A percentile compares a stretch with the other conserved stretches of the same genome.
phyloP scores from a whole-genome alignment of 2,888 invertebrate species.

The Coenonympha glycerion region DNA sequence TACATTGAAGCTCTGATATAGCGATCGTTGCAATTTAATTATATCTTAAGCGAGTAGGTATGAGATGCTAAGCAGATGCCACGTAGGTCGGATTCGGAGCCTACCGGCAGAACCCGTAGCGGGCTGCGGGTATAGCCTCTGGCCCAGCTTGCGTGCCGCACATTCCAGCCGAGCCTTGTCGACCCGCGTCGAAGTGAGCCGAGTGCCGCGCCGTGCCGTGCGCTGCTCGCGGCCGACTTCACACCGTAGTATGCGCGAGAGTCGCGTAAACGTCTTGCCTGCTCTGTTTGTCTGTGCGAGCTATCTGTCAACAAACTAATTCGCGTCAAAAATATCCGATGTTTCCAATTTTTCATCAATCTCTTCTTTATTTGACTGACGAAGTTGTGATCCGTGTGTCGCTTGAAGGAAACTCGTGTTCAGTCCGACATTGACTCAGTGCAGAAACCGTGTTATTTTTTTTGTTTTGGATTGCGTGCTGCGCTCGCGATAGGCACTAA shows the following conservation, averaged over 20 bases:
- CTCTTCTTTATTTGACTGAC: slow-evolving; percentile 41
- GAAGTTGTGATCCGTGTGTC: slow-evolving; percentile 46
- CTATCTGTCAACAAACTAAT: slow-evolving; percentile 73
- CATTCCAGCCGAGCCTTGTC: slow-evolving; percentile 61
- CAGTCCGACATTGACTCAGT: slow-evolving; percentile 56
- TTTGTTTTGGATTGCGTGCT: slow-evolving; percentile 72
- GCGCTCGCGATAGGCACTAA: slow-evolving; percentile 58
- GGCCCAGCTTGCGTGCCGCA: slow-evolving; percentile 56
- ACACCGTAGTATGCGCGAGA: slow-evolving; percentile 73
- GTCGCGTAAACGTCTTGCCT: slow-evolving; percentile 66
- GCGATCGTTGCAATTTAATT: slow-evolving; percentile 74
- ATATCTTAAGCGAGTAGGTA: slow-evolving; percentile 70
- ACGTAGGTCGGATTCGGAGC: slow-evolving; percentile 53
- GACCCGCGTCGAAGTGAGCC: slow-evolving; percentile 51
- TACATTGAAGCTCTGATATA: slow-evolving; percentile 63
- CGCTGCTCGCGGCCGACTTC: slow-evolving; percentile 67
- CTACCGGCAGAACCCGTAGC: slow-evolving; percentile 45
- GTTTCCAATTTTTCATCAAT: slow-evolving; percentile 53
- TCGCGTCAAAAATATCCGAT: slow-evolving; percentile 58
- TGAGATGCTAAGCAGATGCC: slow-evolving; percentile 56
- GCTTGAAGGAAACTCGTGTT: slow-evolving; percentile 49
- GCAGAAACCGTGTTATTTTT: slow-evolving; percentile 67
- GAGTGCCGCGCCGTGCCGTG: slow-evolving; percentile 49
- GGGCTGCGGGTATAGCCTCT: slow-evolving; percentile 41
- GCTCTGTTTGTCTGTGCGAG: slow-evolving; percentile 55